Evolutionary conservation across 2,797 vertebrate genomes (phyloP).

Genomic region (Typhlichthys eigenmanni): DNA sequence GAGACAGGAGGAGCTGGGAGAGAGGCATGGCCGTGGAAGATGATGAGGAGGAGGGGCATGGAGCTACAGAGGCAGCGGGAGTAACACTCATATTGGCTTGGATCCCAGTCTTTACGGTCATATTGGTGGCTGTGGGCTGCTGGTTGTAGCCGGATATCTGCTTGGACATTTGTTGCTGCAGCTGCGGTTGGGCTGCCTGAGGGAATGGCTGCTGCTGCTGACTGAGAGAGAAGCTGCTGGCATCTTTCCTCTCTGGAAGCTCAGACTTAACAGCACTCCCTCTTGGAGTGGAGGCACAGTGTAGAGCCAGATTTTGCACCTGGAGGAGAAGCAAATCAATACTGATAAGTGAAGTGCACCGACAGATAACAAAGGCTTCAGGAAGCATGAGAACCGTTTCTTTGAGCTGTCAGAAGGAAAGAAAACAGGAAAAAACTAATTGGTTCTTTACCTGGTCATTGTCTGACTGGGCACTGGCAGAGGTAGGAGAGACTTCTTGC

Average conservation of each 20-base stretch:
- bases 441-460: constrained; percentile 85
- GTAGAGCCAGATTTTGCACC: constrained; percentile 97
- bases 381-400: background rate
- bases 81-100: constrained; percentile 63
- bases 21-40: constrained; percentile 73
- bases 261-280: constrained; percentile 75
- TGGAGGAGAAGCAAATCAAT: constrained; percentile 32
- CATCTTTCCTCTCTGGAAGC: constrained; percentile 78
- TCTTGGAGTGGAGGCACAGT: constrained; percentile 82
- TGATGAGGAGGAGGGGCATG: constrained; percentile 59
- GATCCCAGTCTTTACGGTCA: constrained; percentile 67
- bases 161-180: constrained; percentile 69
- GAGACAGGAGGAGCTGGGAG: constrained; percentile 77
- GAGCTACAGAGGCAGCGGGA: constrained; percentile 62
- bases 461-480: constrained; percentile 83
- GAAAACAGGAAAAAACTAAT: background rate
- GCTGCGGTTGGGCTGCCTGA: constrained; percentile 69
- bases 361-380: background rate
- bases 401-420: background rate
- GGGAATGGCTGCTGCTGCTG: constrained; percentile 85
- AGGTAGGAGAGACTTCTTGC: constrained; percentile 82
- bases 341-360: background rate
- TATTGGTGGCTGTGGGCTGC: constrained; percentile 55
- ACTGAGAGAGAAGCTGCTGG: constrained; percentile 81
- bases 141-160: constrained; percentile 62